Evolutionary conservation across 2,888 invertebrate genomes (phyloP), one percentile per base, ranked within the genome.

Genomic region (Sisyra terminalis): DNA sequence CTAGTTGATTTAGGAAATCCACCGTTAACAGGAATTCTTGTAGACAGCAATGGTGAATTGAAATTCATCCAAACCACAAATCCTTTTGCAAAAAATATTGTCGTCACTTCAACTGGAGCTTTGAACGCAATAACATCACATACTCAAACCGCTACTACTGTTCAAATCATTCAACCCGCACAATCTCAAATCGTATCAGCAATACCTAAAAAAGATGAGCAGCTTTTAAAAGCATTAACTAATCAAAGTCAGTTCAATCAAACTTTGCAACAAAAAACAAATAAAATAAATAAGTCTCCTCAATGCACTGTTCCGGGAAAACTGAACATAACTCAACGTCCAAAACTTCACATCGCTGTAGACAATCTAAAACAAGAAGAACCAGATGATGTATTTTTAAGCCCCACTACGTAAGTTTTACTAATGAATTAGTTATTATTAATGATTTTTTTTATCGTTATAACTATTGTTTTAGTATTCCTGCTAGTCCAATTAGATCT

Each of bases 341-440:
- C 57, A 51, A 62, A 55, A 45, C 46, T 50, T n/a, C 55, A 57
- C 49, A 46, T 51, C 16, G 49, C 52, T 17, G 49, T 55, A 13
- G 58, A 57, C 45, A 57, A 57, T 48, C 50, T 67, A 39, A 79
- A 78, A 46, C 72, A 76, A 49, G 80, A 81, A 49, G 65, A 75
- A 8, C 68, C 75, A 42, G 78, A 81, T 50, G 82, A 84, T 50
- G 78, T 84, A 30, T 84, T 87, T 56, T 68, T 86, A 48, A 83
- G 80, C 63, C 85, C 86, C 2, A 75, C 67, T 51, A 60, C 59
- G 63, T 63, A 55, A 59, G 61, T n/a, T n/a, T n/a, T n/a, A n/a
- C n/a, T n/a, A n/a, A n/a, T n/a, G n/a, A n/a, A n/a, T n/a, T n/a
- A n/a, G n/a, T n/a, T n/a, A n/a, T n/a, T n/a, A n/a, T n/a, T n/a